Conservation (phyloP, 2,113 vertebrate genomes). For the Campylomormyrus tamandua region DNA sequence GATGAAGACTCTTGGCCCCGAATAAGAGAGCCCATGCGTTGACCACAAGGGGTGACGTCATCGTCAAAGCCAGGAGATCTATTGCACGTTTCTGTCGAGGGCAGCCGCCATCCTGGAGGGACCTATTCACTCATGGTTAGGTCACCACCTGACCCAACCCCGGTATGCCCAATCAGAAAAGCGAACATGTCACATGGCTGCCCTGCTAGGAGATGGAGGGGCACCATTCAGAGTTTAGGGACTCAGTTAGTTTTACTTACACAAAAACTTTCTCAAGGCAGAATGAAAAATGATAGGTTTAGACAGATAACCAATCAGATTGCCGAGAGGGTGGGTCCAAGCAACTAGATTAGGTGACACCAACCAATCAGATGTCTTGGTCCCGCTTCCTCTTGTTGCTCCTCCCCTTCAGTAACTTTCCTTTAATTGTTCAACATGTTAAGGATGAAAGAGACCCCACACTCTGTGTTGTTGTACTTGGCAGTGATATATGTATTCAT, state of each 20-base stretch:
- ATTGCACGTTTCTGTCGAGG: background rate
- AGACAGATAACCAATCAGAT: background rate
- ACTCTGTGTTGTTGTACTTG: background rate
- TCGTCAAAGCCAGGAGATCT: background rate
- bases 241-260: background rate
- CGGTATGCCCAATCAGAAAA: background rate
- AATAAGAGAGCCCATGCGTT: background rate
- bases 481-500: background rate
- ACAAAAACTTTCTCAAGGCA: background rate
- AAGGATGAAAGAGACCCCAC: background rate
- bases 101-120: background rate
- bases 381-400: background rate
- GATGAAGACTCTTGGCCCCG: background rate
- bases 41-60: background rate
- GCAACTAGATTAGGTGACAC: background rate
- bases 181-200: background rate
- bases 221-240: background rate
- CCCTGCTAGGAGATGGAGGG: background rate
- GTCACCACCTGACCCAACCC: background rate
- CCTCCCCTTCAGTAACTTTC: background rate
- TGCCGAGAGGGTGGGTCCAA: background rate
- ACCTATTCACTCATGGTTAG: background rate
- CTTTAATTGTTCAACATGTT: background rate
- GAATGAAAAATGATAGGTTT: background rate
- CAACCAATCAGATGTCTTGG: background rate